These are phyloP conservation scores for Blennius ocellaris DNA, from an alignment of 2,113 vertebrate species.

Conservation along the genomic window DNA sequence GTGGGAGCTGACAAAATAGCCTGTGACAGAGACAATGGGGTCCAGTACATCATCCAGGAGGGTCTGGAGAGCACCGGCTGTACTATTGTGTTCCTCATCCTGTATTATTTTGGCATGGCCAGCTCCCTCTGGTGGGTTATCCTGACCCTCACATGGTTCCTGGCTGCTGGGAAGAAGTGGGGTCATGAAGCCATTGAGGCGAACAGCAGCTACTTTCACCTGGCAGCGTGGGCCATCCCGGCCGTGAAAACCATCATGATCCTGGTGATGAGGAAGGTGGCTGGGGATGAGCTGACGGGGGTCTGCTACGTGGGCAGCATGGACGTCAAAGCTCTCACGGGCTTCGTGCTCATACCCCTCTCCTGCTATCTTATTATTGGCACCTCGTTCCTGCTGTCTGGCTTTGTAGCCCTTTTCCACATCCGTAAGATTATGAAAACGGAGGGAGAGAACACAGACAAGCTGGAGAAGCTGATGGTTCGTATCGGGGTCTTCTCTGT, in stretches of 20 bases:
- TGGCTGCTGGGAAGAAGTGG: constrained; percentile 97
- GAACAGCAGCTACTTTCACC: constrained; percentile 98
- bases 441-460: constrained; percentile 96
- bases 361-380: constrained; percentile 94
- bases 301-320: constrained; percentile 97
- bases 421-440: constrained; percentile 97
- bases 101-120: constrained; percentile 99
- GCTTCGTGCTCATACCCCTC: constrained; percentile 94
- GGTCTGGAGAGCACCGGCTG: constrained; percentile 98
- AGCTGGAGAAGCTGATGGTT: constrained; percentile 97
- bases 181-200: constrained; percentile 98
- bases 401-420: constrained; percentile 97
- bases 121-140: constrained; percentile 99
- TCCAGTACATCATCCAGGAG: constrained; percentile 97
- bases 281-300: constrained; percentile 95
- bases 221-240: constrained; percentile 96
- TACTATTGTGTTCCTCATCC: constrained; percentile 95
- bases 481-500: constrained; percentile 96
- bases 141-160: constrained; percentile 95
- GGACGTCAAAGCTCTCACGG: constrained; percentile 93
- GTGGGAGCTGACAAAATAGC: constrained; percentile 94
- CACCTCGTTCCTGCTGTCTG: constrained; percentile 95
- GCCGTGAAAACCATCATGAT: constrained; percentile 97
- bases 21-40: constrained; percentile 94
- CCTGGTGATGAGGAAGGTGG: constrained; percentile 94